These are phyloP conservation scores for Amphimallon solstitiale DNA, from an alignment of 2,888 invertebrate genomes.

Conservation along the genomic window DNA sequence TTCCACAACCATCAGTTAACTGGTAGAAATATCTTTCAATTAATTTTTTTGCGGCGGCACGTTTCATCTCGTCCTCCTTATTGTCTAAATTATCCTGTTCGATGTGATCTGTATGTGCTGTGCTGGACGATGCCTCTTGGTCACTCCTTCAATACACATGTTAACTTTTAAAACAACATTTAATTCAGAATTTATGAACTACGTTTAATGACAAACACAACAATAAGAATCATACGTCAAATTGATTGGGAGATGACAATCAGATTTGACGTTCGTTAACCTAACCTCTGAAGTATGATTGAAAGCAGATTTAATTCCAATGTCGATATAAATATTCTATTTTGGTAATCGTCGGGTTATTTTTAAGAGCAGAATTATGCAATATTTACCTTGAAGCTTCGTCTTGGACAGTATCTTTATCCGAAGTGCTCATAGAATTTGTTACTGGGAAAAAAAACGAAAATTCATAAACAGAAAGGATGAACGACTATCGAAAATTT, in stretches of 20 bases:
- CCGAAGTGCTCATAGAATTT: conserved; percentile 64
- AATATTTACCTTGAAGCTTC: conserved; percentile 65
- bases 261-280: conserved; percentile 57
- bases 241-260: conserved; percentile 55
- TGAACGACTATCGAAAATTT: conserved; percentile 8
- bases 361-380: conserved; percentile 37
- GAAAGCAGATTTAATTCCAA: conserved; percentile 9
- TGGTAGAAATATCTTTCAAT: conserved; percentile 95
- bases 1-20: conserved; percentile 91
- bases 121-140: conserved; percentile 62
- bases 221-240: conserved; percentile 37
- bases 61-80: conserved; percentile 75
- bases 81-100: conserved; percentile 50
- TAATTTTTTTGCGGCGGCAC: conserved; percentile 82
- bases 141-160: conserved; percentile 54
- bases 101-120: conserved; percentile 51
- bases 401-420: conserved; percentile 62
- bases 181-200: not conserved
- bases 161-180: not conserved
- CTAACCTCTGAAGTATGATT: conserved; percentile 53
- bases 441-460: conserved; percentile 35
- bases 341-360: conserved; percentile 35
- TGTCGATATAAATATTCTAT: conserved; percentile 35
- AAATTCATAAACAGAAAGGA: conserved; percentile 36
- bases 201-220: conserved; percentile 44